Base-by-base conservation (phyloP, 1,140 invertebrate species). In the Sitophilus oryzae region DNA sequence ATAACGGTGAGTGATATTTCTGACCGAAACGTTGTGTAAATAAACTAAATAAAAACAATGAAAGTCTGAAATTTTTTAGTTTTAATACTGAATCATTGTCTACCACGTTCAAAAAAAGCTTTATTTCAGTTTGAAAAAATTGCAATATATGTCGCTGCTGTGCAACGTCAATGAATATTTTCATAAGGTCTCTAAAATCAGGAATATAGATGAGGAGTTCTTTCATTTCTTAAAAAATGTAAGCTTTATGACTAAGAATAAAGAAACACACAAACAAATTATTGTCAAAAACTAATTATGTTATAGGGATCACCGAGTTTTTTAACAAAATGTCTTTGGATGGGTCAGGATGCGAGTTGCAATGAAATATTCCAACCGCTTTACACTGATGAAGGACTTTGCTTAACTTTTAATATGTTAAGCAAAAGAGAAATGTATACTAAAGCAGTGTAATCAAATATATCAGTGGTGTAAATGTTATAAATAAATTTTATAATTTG, bases 341-440 rank as follows among this genome's bases (percentile, higher is more conserved):
- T 63, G 60, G 48, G 56, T 11, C 22, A 51, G n/a, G 44, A 45
- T 18, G 62, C 63, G 35, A 36, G 40, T 19, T 82, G 80, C 57
- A 63, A 71, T 1, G 67, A 77, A 42, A 67, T 81, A 3, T 84
- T 84, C 60, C 72, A 71, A 1, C 76, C 77, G 3, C 77, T 83
- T 11, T 62, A 82, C 21, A 84, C 82, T 0, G 82, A 84, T 59
- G 82, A 84, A 66, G 83, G 83, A 0, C 68, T 80, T 14, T 85
- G 83, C 60, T 82, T 79, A 58, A 81, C 82, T 0, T 85, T 84
- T 58, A 85, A 85, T 59, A 82, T 78, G 25, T 60, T 83, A 30
- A 71, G 75, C 21, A 66, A 75, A 16, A 64, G 70, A 0, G 77
- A 82, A 57, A 62, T 84, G 1, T 82, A 80, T 56, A 69, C 72